Evolutionary conservation across 2,888 invertebrate species (phyloP).

Genomic region (Heliothis peltigera): DNA sequence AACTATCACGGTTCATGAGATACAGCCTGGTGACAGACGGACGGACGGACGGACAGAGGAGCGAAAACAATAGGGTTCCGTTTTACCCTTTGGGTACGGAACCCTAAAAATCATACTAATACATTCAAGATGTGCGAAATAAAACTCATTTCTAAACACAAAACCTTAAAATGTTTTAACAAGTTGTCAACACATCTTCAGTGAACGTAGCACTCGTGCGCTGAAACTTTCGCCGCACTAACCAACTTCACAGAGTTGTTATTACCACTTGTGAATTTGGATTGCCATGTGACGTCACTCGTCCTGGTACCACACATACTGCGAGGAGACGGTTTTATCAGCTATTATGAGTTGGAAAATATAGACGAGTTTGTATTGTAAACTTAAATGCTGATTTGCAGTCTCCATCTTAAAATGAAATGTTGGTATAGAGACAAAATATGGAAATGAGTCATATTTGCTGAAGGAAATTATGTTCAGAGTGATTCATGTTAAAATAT

Average conservation of each 20-base stretch:
- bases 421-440: not conserved
- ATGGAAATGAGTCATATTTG: not conserved
- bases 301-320: constrained; percentile 54
- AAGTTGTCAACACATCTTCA: not conserved
- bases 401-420: not conserved
- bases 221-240: not conserved
- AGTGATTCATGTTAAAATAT: not conserved
- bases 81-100: no score
- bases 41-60: no score
- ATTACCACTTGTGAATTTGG: not conserved
- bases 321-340: constrained; percentile 20
- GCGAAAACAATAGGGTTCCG: no score
- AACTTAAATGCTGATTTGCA: not conserved
- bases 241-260: not conserved
- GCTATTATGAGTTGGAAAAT: constrained; percentile 3
- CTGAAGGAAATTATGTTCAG: not conserved
- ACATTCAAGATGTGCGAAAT: no score
- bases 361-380: constrained; percentile 1
- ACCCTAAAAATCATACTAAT: no score
- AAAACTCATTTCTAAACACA: no score
- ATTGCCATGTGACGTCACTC: constrained; percentile 1
- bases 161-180: not conserved
- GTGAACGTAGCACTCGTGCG: not conserved
- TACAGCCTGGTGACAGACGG: no score
- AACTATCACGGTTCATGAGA: no score